Evolutionary conservation across 2,113 vertebrate genomes (phyloP), one percentile per base, ranked within the genome.

Genomic region (Ptilonorhynchus violaceus): DNA sequence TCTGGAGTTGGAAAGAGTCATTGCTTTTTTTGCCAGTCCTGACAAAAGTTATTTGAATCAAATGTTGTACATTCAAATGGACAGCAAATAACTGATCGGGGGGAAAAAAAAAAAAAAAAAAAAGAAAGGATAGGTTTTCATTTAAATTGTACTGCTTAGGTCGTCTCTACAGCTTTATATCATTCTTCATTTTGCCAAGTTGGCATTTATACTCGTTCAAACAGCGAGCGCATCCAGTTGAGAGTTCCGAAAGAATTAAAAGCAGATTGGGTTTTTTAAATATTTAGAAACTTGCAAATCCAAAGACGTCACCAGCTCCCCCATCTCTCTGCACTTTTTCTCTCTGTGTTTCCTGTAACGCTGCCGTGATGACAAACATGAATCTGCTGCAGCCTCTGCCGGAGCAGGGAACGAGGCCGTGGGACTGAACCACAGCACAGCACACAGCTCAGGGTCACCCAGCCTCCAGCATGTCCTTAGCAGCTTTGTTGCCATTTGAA

Each of bases 121-220:
- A 68, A 92, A 74, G 42, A 76, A 22, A 60, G 1, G 75, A 50
- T 42, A 83, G 93, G 90, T 96, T 98, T 98, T 96, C 75, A 95
- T 97, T 98, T 98, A 98, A 98, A 96, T 89, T 96, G 83, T 95
- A 89, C 93, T 98, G 89, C 96, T 97, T 95, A 93, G 72, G 64
- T 96, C 4, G 10, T 95, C 96, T 96, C 85, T 96, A 86, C 91
- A 96, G 96, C 97, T 98, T 98, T 97, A 97, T 96, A 94, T 95
- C 49, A 95, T 74, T 62, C 33, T 96, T 80, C 44, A 62, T 89
- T 87, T 92, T 96, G 96, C 97, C 96, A 97, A 98, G 80, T 67
- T 97, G 96, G 93, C 96, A 95, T 92, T 96, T 89, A n/a, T 58
- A 80, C 90, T 90, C 69, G n/a, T 96, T 97, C 66, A 93, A 89